Base-by-base conservation (phyloP, 2,797 vertebrate genomes). In the Lutjanus argentimaculatus region DNA sequence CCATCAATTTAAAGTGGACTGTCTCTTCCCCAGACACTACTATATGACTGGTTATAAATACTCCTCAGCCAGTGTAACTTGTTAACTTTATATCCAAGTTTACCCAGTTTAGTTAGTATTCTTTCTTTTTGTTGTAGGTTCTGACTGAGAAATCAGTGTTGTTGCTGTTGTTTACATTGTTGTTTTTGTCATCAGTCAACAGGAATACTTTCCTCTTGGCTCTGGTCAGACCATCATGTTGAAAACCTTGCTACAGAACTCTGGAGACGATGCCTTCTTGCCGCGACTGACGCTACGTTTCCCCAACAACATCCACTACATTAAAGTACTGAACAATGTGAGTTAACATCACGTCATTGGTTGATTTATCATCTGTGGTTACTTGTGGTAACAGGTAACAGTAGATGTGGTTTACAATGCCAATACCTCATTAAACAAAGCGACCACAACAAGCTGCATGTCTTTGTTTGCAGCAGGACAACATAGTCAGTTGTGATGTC, bases 261-360 rank as follows among this genome's bases (percentile, higher is more conserved):
- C 87, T 6, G 98, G 98, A 75, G 98, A 99, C 8, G 97, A 98
- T 14, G 97, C 97, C 0, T 98, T 97, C 75, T 95, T 97, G 77
- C 97, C 98, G 0, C 88, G 92, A 45, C 92, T 99, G 57, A 95
- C 90, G 7, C 83, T 99, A 78, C 89, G 76, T 0, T 96, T 99
- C 62, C 97, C 98, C 17, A 88, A 89, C 72, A 96, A 96, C 72
- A 94, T 99, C 89, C 97, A 98, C 78, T 98, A 97, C 91, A 95
- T 97, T 79, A 97, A 97, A 95, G 94, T 97, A 46, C 83, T 94
- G 42, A 84, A 91, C 55, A 90, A 90, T 2, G 93, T 93, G 80
- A 91, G 93, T 92, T 63, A 0, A 12, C 6, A 0, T 25, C 5
- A 7, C 0, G 11, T 40, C 43, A 21, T 5, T 25, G 6, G 3